Evolutionary conservation across 2,888 invertebrate species (phyloP).

Genomic region (Laothoe populi): DNA sequence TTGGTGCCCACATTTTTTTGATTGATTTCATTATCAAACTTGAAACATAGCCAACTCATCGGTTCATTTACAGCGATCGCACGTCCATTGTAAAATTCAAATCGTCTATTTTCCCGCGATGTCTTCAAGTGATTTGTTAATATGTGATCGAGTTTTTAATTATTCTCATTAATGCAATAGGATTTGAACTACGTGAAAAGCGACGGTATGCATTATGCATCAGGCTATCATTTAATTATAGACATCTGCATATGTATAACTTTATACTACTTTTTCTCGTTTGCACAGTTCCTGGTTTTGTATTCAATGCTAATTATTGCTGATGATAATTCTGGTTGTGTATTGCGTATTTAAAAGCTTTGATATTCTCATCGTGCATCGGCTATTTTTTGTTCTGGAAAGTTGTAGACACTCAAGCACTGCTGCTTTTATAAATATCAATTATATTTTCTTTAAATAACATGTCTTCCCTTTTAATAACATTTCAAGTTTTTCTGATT

Average conservation of each 20-base stretch:
- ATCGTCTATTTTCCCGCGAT: constrained; percentile 18
- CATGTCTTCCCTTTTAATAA: neutral
- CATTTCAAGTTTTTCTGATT: no score
- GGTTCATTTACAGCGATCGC: constrained; percentile 4
- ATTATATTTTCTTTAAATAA: neutral
- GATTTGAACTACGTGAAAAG: constrained; percentile 19
- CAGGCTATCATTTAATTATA: constrained; percentile 19
- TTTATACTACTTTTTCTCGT: constrained; percentile 12
- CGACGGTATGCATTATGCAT: constrained; percentile 15
- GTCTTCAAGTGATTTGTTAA: constrained; percentile 11
- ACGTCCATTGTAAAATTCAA: constrained; percentile 5
- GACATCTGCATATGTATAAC: constrained; percentile 17
- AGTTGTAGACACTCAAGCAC: neutral
- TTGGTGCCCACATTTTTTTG: no score
- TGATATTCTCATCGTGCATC: neutral
- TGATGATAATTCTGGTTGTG: constrained; percentile 7
- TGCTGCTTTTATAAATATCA: constrained; percentile 15
- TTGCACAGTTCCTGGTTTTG: constrained; percentile 9
- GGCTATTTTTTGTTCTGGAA: constrained; percentile 12
- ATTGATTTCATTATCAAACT: neutral
- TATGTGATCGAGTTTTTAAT: constrained; percentile 18
- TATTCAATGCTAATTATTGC: constrained; percentile 19
- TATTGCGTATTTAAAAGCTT: neutral
- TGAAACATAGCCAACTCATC: constrained; percentile 1
- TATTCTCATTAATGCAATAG: constrained; percentile 23